Base-by-base conservation (phyloP, 2,888 invertebrate genomes). In the Lithosia quadra region DNA sequence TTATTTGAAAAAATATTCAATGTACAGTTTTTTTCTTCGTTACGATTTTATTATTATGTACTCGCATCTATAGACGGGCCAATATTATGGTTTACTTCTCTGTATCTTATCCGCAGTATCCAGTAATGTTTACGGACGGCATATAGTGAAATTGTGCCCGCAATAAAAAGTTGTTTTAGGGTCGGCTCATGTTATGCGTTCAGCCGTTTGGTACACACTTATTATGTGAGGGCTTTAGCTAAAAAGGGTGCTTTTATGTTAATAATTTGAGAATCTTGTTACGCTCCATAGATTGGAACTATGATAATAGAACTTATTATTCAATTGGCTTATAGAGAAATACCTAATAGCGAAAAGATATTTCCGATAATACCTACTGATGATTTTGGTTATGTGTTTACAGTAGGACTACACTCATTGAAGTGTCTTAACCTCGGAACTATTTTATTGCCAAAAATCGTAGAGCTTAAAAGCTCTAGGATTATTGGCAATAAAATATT, bases 151-250 rank as follows among this genome's bases (percentile, higher is more conserved):
- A 64, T 68, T 73, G 79, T 70, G 68, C 65, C 55, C 62, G 69
- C 71, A 70, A 71, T 83, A 80, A 79, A 79, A 79, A 76, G 71
- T 75, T 80, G 77, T 66, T 72, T 70, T 69, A 76, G 70, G 55
- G 49, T 10, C 55, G 53, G 67, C 53, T 67, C 59, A 70, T 68
- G 71, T 72, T 68, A 78, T 70, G 60, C 70, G 71, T 69, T 71
- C 64, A 67, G 63, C 22, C 64, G 49, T 64, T 63, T 55, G 63
- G 57, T 76, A 62, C 59, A 49, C 33, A 15, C 59, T 59, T 72
- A 67, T 59, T 68, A 66, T 69, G 34, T 64, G 5, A 60, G 61
- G 57, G 67, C 68, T 75, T 66, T 64, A 22, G 55, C 22, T 22
- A 55, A 55, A 55, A 43, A 43, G 43, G 18, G 43, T 43, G 43